phyloP scores from a whole-genome alignment of 1,140 invertebrate species.

The Drosophila ohnishii region DNA sequence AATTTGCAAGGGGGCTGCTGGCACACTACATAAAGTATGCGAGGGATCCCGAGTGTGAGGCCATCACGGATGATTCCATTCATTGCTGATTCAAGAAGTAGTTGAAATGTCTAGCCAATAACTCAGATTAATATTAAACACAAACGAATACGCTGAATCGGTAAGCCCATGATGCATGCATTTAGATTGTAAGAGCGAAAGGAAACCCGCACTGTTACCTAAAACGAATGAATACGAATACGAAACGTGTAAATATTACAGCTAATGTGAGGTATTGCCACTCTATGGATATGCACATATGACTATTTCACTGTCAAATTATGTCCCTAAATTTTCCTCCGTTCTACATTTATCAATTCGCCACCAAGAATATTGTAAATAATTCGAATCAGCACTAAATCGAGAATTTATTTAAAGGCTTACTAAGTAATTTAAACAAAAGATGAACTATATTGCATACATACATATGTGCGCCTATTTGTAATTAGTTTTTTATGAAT shows the following conservation, averaged over 20 bases:
- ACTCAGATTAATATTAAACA: slow-evolving; percentile 22
- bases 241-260: slow-evolving; percentile 64
- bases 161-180: slow-evolving; percentile 32
- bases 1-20: neutral
- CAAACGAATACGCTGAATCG: slow-evolving; percentile 32
- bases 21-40: slow-evolving; percentile 1
- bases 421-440: slow-evolving; percentile 26
- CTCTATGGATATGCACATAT: slow-evolving; percentile 16
- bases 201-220: slow-evolving; percentile 63
- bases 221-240: slow-evolving; percentile 47
- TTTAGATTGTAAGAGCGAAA: slow-evolving; percentile 30
- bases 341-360: slow-evolving; percentile 29
- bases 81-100: slow-evolving; percentile 18
- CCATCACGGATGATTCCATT: slow-evolving; percentile 4
- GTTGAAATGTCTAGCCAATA: slow-evolving; percentile 38
- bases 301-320: slow-evolving; percentile 44
- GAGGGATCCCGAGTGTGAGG: neutral
- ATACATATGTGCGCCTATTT: slow-evolving; percentile 57
- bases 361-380: slow-evolving; percentile 50
- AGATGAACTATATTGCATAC: slow-evolving; percentile 25
- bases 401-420: slow-evolving; percentile 54
- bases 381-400: slow-evolving; percentile 36
- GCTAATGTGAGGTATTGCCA: slow-evolving; percentile 38
- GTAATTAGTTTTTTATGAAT: slow-evolving; percentile 79
- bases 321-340: slow-evolving; percentile 19